A percentile compares a stretch with the other conserved stretches of the same genome.
Evolutionary conservation across 2,797 vertebrate species (phyloP).

Genomic region (Danio jaintianensis): DNA sequence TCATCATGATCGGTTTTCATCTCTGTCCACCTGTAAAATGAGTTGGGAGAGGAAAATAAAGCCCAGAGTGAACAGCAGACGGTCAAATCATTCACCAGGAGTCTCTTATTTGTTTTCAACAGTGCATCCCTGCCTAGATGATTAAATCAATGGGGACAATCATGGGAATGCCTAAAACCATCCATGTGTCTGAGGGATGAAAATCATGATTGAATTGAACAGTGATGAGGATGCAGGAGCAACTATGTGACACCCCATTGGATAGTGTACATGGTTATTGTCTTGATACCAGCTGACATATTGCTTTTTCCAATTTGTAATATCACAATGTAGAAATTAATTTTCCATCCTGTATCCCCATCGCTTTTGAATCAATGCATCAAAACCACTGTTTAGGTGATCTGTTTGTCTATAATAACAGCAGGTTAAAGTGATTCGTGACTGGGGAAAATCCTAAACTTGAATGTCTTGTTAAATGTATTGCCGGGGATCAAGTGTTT

Average conservation of each 20-base stretch:
- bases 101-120: constrained; percentile 12
- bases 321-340: not conserved
- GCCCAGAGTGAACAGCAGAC: not conserved
- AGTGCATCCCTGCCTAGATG: not conserved
- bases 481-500: not conserved
- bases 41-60: not conserved
- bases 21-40: constrained; percentile 30
- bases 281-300: not conserved
- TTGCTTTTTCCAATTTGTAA: not conserved
- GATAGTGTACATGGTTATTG: constrained; percentile 7
- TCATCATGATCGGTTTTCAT: constrained; percentile 29
- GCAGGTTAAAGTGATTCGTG: not conserved
- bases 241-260: constrained; percentile 17
- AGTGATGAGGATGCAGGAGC: constrained; percentile 6
- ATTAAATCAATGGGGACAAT: constrained; percentile 45
- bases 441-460: not conserved
- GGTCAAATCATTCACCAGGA: constrained; percentile 13
- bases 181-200: constrained; percentile 23
- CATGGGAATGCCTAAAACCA: constrained; percentile 46
- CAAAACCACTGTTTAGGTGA: not conserved
- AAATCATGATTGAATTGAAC: constrained; percentile 37
- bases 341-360: not conserved
- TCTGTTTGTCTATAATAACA: not conserved
- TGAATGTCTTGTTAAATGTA: not conserved
- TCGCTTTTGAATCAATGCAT: not conserved